phyloP scores from a whole-genome alignment of 2,797 vertebrate species.

The Potorous gilbertii region DNA sequence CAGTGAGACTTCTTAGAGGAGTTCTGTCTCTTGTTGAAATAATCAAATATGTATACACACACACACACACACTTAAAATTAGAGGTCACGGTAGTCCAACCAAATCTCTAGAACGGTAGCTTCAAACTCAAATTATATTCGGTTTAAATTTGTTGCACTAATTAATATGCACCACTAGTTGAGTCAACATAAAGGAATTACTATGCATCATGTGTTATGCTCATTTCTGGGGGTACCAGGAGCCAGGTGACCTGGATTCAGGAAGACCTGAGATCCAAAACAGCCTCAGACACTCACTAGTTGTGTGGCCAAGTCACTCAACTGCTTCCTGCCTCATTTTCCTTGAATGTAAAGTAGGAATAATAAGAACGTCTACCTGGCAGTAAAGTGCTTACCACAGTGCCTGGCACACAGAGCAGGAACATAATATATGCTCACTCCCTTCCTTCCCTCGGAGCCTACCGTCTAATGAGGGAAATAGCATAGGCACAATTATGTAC shows the following conservation, averaged over 20 bases:
- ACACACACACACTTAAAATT: neutral
- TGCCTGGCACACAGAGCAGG: neutral
- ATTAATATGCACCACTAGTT: neutral
- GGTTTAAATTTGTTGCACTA: neutral
- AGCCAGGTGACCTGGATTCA: neutral
- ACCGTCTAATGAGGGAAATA: neutral
- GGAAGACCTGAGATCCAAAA: neutral
- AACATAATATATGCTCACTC: neutral
- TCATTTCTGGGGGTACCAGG: neutral
- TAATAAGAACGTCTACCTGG: neutral
- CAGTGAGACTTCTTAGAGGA: constrained; percentile 7
- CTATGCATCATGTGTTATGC: neutral
- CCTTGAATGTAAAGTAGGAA: neutral
- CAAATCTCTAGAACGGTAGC: neutral
- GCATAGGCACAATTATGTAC: neutral
- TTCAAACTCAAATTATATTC: neutral
- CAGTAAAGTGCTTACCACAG: neutral
- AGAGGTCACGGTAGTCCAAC: no score
- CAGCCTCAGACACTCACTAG: neutral
- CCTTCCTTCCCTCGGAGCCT: neutral
- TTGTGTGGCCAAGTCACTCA: neutral
- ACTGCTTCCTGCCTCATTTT: neutral
- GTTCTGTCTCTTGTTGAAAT: neutral
- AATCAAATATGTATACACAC: neutral
- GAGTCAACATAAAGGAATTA: neutral